Conservation (phyloP, 2,888 invertebrate genomes). For the Pollenia griseotomentosa region DNA sequence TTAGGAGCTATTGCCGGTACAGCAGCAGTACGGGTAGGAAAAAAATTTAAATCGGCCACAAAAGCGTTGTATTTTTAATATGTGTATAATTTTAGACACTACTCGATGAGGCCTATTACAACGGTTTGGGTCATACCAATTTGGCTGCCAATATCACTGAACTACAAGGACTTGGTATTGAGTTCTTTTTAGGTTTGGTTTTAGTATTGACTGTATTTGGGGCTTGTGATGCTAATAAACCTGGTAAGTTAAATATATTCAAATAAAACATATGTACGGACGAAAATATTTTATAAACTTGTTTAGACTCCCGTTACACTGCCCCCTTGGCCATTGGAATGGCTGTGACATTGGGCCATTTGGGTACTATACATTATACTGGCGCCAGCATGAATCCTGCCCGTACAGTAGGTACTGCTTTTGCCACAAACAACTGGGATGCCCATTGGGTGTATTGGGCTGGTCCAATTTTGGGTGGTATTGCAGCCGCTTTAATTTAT, state of each 20-base stretch:
- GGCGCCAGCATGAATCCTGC: constrained; percentile 98
- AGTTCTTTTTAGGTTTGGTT: constrained; percentile 95
- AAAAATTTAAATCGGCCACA: background rate
- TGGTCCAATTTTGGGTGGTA: constrained; percentile 93
- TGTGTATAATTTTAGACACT: constrained; percentile 85
- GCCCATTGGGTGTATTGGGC: constrained; percentile 97
- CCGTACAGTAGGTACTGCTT: constrained; percentile 93
- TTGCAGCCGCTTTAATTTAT: constrained; percentile 91
- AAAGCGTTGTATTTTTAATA: background rate
- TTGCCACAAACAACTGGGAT: constrained; percentile 89
- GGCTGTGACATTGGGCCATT: constrained; percentile 92
- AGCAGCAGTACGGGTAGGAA: constrained; percentile 87
- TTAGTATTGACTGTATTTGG: constrained; percentile 95
- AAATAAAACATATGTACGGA: background rate
- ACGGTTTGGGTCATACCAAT: constrained; percentile 88
- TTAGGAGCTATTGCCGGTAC: constrained; percentile 93
- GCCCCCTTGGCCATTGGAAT: constrained; percentile 95
- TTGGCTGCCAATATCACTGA: constrained; percentile 87
- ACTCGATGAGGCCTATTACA: constrained; percentile 87
- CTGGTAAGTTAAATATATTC: constrained; percentile 75
- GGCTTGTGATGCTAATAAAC: constrained; percentile 85
- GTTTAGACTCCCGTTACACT: constrained; percentile 90
- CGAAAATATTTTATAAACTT: background rate
- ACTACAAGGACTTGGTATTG: constrained; percentile 94
- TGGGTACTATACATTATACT: constrained; percentile 93